Base-by-base conservation (phyloP, 2,113 vertebrate genomes). In the Plestiodon gilberti region DNA sequence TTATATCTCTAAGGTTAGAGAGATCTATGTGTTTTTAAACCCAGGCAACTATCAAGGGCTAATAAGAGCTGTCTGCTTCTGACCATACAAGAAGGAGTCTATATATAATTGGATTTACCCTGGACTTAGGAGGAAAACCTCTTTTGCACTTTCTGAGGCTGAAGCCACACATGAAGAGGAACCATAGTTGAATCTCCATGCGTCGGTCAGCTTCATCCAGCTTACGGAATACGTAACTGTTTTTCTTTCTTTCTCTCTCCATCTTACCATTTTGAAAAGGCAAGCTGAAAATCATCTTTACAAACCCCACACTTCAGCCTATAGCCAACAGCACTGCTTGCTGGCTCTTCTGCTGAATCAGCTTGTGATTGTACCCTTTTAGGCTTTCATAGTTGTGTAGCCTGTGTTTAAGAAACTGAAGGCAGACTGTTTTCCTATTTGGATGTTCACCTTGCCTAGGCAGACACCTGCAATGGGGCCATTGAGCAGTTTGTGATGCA, bases 1-100 rank as follows among this genome's bases (percentile, higher is more conserved):
- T n/a, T n/a, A 82, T 33, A 55, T 80, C 30, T 70, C 86, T 92
- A 38, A 88, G 75, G 69, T 62, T 83, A 87, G 62, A 65, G 84
- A 87, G 83, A 2, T 6, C 81, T 52, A 77, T 81, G 48, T 87
- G 69, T 57, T 23, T 40, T 33, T 76, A 69, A 78, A 74, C 62
- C 73, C 43, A 78, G 76, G 79, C 81, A 48, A 0, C 64, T 82
- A 69, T 78, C 73, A 0, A 22, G 71, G 74, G 79, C 85, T 78
- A 79, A 71, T 86, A 30, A 62, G 80, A 88, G 62, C 0, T 43
- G 25, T 61, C 48, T 67, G 40, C 85, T 89, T 83, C 84, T 80
- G 81, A 84, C n/a, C 35, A 17, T 2, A 1, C 30, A 59, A 20
- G 48, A 74, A 75, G 84, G 28, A 3, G 33, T 78, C n/a, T 30